Conservation (phyloP, 2,888 invertebrate genomes). For the Entomobrya multifasciata region DNA sequence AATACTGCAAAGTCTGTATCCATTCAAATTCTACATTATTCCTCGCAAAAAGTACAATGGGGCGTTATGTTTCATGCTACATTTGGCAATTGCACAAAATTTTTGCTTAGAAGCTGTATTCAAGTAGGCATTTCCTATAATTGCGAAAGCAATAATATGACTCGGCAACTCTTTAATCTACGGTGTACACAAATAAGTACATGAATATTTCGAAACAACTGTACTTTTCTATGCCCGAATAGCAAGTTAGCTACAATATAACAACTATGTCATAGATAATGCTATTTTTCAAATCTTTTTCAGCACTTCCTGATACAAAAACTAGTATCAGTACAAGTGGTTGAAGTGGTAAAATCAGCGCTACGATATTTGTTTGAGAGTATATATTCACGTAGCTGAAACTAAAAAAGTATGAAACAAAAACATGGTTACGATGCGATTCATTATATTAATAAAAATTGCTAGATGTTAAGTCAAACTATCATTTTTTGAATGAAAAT, state of each 20-base stretch:
- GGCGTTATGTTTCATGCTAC: no score
- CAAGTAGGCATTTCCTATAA: not conserved
- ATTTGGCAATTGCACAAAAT: constrained; percentile 15
- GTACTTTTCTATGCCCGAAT: constrained; percentile 9
- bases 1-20: no score
- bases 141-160: not conserved
- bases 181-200: not conserved
- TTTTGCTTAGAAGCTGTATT: not conserved
- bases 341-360: not conserved
- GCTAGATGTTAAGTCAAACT: no score
- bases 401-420: no score
- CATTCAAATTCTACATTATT: no score
- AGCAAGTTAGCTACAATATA: not conserved
- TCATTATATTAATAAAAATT: no score
- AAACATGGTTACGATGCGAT: no score
- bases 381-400: no score
- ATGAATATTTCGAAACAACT: not conserved
- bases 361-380: no score
- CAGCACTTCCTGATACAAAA: constrained; percentile 36
- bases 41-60: no score
- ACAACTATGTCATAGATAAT: not conserved
- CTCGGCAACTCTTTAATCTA: not conserved
- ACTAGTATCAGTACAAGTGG: constrained; percentile 3
- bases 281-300: constrained; percentile 12
- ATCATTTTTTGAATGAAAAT: no score